Evolutionary conservation across 2,113 vertebrate genomes (phyloP).

Genomic region (Zosterops hypoxanthus): DNA sequence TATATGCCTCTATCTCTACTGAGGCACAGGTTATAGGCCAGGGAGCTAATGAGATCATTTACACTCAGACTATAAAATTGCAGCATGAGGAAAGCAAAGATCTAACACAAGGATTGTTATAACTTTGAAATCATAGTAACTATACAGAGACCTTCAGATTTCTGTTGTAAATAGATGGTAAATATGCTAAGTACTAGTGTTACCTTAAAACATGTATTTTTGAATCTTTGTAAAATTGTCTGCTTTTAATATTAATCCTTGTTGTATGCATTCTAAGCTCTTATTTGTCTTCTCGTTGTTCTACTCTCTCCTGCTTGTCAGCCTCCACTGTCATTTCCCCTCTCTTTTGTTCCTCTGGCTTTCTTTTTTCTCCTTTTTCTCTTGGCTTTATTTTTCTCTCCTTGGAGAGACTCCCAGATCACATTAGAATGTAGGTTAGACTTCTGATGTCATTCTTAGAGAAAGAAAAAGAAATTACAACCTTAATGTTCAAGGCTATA

Average conservation of each 20-base stretch:
- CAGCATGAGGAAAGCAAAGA: neutral
- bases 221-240: neutral
- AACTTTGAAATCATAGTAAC: neutral
- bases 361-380: neutral
- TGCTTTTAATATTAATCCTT: neutral
- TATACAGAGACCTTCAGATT: neutral
- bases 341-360: neutral
- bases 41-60: neutral
- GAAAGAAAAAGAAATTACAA: neutral
- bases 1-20: neutral
- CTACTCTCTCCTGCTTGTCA: neutral
- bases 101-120: neutral
- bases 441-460: neutral
- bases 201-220: neutral
- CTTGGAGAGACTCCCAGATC: neutral
- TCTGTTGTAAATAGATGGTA: neutral
- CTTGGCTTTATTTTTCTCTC: neutral
- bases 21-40: neutral
- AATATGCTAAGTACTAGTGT: neutral
- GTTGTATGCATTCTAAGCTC: neutral
- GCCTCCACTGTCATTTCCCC: neutral
- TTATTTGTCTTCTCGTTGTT: neutral
- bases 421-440: constrained; percentile 20
- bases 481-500: neutral
- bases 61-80: neutral